Evolutionary conservation across 1,140 invertebrate genomes (phyloP).

Genomic region (Apis laboriosa): DNA sequence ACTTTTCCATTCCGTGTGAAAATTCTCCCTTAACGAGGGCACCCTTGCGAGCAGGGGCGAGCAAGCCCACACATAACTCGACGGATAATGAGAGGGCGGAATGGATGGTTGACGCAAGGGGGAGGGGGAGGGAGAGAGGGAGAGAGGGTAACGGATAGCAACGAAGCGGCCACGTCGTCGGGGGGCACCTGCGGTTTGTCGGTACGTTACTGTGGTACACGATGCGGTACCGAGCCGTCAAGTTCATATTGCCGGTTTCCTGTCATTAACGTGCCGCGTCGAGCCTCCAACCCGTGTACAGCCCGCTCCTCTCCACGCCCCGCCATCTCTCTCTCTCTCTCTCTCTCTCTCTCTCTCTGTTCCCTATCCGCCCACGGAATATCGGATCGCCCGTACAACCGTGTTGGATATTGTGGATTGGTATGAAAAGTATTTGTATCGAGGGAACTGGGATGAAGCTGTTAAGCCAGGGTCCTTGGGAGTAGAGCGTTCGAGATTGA

Average conservation of each 20-base stretch:
- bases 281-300: conserved; percentile 54
- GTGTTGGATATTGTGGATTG: not conserved
- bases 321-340: not conserved
- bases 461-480: too few species aligned
- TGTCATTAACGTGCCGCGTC: conserved; percentile 79
- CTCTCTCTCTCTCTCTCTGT: too few species aligned
- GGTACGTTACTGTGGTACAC: conserved; percentile 71
- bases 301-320: conserved; percentile 16
- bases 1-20: conserved; percentile 1
- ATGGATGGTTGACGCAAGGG: not conserved
- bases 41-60: not conserved
- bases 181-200: conserved; percentile 68
- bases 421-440: not conserved
- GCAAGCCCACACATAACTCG: not conserved
- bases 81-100: conserved; percentile 35
- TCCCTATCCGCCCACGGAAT: not conserved
- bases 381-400: not conserved
- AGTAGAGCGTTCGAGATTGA: too few species aligned
- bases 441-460: too few species aligned
- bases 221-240: conserved; percentile 78
- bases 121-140: not conserved
- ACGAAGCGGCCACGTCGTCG: conserved; percentile 35
- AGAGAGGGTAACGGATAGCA: conserved; percentile 33
- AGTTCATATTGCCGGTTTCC: conserved; percentile 81
- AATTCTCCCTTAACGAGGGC: conserved; percentile 24